These are phyloP conservation scores for Cygnus buccinator DNA, from an alignment of 2,113 vertebrate genomes.

Conservation along the genomic window DNA sequence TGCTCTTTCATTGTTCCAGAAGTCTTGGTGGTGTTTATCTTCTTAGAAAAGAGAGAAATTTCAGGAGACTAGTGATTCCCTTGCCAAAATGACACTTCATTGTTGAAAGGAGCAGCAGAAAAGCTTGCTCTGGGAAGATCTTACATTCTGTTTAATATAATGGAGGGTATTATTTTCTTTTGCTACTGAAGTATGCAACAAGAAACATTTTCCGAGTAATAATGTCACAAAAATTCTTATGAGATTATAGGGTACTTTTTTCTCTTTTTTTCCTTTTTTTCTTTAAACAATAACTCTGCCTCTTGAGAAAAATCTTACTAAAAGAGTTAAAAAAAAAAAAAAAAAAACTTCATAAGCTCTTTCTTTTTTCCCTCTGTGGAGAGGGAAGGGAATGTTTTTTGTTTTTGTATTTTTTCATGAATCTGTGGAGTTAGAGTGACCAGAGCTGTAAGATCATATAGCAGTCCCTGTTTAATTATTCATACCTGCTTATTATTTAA, in stretches of 20 bases:
- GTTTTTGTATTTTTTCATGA: not conserved
- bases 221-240: not conserved
- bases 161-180: not conserved
- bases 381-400: not conserved
- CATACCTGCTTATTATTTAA: not conserved
- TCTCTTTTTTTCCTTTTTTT: not conserved
- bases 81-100: not conserved
- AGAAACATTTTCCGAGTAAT: not conserved
- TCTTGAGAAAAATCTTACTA: not conserved
- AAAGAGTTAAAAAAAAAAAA: not conserved
- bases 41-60: not conserved
- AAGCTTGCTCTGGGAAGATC: not conserved
- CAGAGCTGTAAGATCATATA: not conserved
- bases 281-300: not conserved
- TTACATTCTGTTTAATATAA: constrained; percentile 8
- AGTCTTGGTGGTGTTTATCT: not conserved
- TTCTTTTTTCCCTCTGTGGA: not conserved
- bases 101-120: constrained; percentile 19
- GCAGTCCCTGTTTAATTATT: not conserved
- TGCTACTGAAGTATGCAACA: not conserved
- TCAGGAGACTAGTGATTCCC: not conserved
- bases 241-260: not conserved
- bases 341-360: not conserved
- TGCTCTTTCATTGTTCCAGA: not conserved
- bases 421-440: not conserved